Percentiles rank a stretch among this genome's conserved stretches.
These are phyloP conservation scores for Orycteropus afer DNA, from an alignment of 2,113 vertebrate species.

Conservation along the genomic window DNA sequence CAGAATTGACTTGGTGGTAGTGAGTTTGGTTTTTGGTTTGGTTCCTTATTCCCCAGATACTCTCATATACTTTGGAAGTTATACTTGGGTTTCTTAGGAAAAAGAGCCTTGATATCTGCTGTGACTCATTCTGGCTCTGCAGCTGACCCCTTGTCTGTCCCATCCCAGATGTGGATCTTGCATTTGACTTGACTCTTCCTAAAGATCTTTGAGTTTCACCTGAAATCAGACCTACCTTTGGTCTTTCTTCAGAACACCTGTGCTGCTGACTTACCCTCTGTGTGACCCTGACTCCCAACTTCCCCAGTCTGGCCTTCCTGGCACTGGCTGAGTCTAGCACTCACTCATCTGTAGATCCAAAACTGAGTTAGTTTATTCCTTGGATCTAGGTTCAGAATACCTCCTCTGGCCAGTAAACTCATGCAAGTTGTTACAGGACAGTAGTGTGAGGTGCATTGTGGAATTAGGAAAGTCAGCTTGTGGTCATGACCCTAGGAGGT, in stretches of 20 bases:
- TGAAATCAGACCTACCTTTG: not conserved
- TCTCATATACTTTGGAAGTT: not conserved
- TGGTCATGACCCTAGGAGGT: not conserved
- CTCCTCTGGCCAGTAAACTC: not conserved
- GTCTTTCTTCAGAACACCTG: not conserved
- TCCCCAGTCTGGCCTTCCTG: not conserved
- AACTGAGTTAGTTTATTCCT: not conserved
- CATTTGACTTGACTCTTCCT: not conserved
- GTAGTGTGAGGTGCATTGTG: too few relatives aligned
- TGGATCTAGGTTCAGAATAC: not conserved
- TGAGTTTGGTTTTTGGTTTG: too few relatives aligned
- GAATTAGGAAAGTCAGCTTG: not conserved
- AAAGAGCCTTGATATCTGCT: not conserved
- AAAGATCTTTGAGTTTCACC: not conserved
- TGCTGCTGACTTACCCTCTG: not conserved
- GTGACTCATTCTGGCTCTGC: not conserved
- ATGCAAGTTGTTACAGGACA: accelerated
- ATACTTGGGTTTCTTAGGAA: not conserved
- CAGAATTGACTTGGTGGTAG: too few relatives aligned
- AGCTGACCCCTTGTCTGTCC: not conserved
- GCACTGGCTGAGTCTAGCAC: too few relatives aligned
- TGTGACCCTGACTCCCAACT: accelerated
- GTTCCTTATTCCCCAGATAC: not conserved
- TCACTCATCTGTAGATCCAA: not conserved
- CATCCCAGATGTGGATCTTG: not conserved